phyloP scores from a whole-genome alignment of 92 coral and sea anemone species.

The Bergia sp. region DNA sequence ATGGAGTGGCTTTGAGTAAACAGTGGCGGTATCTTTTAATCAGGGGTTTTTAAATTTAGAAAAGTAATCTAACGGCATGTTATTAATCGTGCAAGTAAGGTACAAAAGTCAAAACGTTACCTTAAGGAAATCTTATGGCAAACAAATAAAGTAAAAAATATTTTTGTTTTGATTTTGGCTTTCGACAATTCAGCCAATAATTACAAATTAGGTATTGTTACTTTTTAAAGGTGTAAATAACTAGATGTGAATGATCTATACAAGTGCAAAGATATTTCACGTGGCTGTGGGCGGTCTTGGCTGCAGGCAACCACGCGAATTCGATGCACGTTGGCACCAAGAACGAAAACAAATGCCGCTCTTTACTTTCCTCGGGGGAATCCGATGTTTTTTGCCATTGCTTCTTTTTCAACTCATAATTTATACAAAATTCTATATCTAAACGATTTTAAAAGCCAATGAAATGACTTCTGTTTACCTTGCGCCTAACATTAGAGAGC shows the following conservation, averaged over 20 bases:
- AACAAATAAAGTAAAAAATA: no score
- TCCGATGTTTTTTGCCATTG: background rate
- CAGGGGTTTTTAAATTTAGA: background rate
- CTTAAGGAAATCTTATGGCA: background rate
- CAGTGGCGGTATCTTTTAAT: background rate
- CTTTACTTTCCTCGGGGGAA: slow-evolving; percentile 12
- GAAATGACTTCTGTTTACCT: background rate
- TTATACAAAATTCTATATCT: background rate
- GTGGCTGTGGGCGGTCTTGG: slow-evolving; percentile 51
- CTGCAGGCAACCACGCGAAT: slow-evolving; percentile 50
- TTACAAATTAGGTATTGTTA: background rate
- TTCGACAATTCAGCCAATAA: background rate
- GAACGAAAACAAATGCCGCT: slow-evolving; percentile 18
- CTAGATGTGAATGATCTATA: slow-evolving; percentile 12
- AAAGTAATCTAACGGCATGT: background rate
- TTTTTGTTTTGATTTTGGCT: background rate
- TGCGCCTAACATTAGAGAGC: background rate
- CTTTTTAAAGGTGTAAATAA: background rate
- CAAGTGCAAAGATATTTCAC: slow-evolving; percentile 12
- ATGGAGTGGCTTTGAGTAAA: background rate
- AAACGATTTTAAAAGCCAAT: no score
- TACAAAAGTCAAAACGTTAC: background rate
- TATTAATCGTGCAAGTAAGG: background rate
- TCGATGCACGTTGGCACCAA: slow-evolving; percentile 9
- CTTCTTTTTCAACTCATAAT: background rate